phyloP scores from a whole-genome alignment of 2,888 invertebrate genomes.

The Cenopis cana region DNA sequence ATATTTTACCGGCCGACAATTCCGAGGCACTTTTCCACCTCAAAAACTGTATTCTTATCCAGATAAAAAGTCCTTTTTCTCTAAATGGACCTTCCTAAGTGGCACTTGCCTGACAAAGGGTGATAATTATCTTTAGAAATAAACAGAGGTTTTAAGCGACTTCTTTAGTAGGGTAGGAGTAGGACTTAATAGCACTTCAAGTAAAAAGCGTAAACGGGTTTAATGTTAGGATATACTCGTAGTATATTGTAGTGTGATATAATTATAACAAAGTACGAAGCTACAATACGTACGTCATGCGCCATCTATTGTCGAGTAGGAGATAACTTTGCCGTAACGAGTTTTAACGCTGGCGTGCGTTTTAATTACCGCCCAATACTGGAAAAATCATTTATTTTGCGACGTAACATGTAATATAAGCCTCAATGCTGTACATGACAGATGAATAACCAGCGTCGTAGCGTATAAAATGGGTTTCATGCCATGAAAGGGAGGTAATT shows the following conservation, averaged over 20 bases:
- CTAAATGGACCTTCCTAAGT: slow-evolving; percentile 38
- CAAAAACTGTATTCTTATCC: slow-evolving; percentile 10
- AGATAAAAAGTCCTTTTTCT: slow-evolving; percentile 28
- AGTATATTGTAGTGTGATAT: no score
- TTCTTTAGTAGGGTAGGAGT: neutral
- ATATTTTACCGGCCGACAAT: neutral
- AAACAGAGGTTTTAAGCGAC: slow-evolving; percentile 16
- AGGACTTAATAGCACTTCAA: neutral
- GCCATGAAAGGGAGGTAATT: no score
- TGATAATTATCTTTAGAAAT: slow-evolving; percentile 42
- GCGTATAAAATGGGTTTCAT: neutral
- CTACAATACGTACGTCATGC: neutral
- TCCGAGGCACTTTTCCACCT: slow-evolving; percentile 17
- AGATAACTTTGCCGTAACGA: neutral
- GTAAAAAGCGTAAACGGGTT: neutral
- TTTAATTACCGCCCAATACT: neutral
- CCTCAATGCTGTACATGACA: no score
- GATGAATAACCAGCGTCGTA: neutral
- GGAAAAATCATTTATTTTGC: no score
- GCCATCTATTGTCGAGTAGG: slow-evolving; percentile 28
- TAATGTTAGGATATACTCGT: neutral
- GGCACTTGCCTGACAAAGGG: slow-evolving; percentile 37
- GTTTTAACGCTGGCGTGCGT: neutral
- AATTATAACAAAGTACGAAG: no score
- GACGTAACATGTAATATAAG: no score